Conservation (phyloP, 2,113 vertebrate genomes). For the Corythornis cristatus region DNA sequence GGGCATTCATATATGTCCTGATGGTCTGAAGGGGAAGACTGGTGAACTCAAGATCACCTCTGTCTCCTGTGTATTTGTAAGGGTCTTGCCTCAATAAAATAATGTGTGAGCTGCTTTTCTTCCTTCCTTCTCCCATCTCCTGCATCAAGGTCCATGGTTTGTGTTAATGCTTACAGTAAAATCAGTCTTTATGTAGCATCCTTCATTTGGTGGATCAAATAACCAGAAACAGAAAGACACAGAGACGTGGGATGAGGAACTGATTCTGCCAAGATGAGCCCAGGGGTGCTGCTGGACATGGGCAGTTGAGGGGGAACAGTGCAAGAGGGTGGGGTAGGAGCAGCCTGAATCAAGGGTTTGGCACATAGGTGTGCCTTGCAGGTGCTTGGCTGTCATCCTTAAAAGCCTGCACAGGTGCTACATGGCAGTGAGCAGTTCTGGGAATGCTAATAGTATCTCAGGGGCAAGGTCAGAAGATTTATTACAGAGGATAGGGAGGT, state of each 20-base stretch:
- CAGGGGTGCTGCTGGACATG: background rate
- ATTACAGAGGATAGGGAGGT: background rate
- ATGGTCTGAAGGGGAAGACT: background rate
- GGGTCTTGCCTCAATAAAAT: background rate
- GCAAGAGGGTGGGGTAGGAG: background rate
- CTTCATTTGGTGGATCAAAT: background rate
- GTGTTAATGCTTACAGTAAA: background rate
- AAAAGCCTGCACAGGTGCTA: background rate
- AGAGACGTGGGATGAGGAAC: background rate
- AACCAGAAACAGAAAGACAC: background rate
- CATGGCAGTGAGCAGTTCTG: background rate
- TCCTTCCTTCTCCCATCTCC: background rate
- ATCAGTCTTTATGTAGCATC: background rate
- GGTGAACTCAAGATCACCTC: background rate
- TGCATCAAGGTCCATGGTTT: background rate
- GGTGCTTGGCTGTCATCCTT: background rate
- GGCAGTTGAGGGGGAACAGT: background rate
- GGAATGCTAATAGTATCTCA: background rate
- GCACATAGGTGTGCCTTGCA: rapidly evolving
- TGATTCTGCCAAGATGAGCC: background rate
- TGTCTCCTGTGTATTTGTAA: background rate
- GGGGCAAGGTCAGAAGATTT: background rate
- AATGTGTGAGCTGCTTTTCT: background rate
- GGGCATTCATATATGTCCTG: background rate
- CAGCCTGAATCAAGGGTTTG: background rate